Evolutionary conservation across 2,113 vertebrate genomes (phyloP).

Genomic region (Tringa solitaria): DNA sequence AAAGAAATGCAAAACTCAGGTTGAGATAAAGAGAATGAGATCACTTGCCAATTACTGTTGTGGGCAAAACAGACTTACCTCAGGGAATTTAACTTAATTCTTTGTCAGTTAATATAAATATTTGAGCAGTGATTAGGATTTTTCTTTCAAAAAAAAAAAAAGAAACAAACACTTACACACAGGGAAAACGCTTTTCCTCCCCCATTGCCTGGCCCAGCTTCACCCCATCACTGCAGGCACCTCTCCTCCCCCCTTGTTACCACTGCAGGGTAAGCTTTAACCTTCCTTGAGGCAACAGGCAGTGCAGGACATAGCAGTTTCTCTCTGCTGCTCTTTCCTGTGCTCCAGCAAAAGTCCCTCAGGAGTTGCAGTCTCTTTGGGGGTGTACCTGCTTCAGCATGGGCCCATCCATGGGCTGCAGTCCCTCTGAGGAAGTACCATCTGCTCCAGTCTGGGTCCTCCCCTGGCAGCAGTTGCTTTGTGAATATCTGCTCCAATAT

Average conservation of each 20-base stretch:
- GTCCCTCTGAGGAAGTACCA: not conserved
- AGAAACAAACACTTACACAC: not conserved
- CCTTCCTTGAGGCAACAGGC: not conserved
- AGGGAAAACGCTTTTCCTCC: not conserved
- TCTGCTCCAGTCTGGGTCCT: not conserved
- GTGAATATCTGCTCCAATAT: not conserved
- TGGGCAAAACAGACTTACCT: not conserved
- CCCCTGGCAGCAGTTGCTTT: not conserved
- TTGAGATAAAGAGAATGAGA: not conserved
- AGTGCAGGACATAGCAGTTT: not conserved
- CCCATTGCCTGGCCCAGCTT: not conserved
- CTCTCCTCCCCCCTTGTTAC: not conserved
- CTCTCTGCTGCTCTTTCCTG: not conserved
- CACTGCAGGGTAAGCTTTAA: not conserved
- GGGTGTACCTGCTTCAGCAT: not conserved
- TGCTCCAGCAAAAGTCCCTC: not conserved
- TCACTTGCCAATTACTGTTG: not conserved
- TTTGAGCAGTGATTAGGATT: not conserved
- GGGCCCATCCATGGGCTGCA: not conserved
- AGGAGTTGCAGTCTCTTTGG: not conserved
- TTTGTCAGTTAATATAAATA: not conserved
- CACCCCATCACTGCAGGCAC: not conserved
- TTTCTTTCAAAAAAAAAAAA: not conserved
- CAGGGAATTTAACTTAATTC: not conserved
- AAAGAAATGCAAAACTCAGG: not conserved